Evolutionary conservation across 1,140 invertebrate genomes (phyloP), one percentile per base, ranked within the genome.

Genomic region (Penaeus chinensis): DNA sequence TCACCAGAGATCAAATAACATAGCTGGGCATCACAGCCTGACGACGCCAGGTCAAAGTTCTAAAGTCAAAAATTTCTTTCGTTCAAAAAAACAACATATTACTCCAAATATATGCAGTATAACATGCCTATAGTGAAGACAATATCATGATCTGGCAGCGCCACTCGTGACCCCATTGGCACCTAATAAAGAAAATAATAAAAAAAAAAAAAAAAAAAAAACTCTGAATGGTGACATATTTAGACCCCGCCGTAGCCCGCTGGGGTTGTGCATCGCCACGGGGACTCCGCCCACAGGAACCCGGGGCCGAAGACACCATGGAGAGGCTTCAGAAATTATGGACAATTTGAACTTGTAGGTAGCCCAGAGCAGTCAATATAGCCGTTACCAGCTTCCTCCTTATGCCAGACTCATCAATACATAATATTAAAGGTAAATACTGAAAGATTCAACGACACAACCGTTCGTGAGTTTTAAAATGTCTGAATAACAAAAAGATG

Each of bases 281-380:
- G 10, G 11, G 54, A 54, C 54, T 54, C 54, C 16, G 54, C 11
- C 54, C 54, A 2, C 54, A 54, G 11, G 54, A 16, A 54, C 11
- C 54, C 54, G 10, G 54, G 54, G 54, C 54, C 10, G 71, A 32
- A 18, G 71, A 32, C 27, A 24, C 71, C 71, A 32, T 37, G 42
- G 71, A n/a, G 42, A n/a, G 71, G 71, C 71, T 8, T 19, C 71
- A 74, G 71, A 37, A 19, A 37, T 74, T 37, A 20, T 74, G 66
- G 60, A 79, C 65, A 82, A 65, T 87, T 87, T 87, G 85, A 87
- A 87, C 85, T 87, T 82, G 80, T 76, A 83, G 80, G 85, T 87
- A 61, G 71, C 47, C 85, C 54, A 87, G 71, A 82, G 60, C 69
- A 81, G 69, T 76, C 60, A 80, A 60, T 82, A 62, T 62, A 77